phyloP scores from a whole-genome alignment of 2,113 vertebrate species.

The Sapayoa aenigma region DNA sequence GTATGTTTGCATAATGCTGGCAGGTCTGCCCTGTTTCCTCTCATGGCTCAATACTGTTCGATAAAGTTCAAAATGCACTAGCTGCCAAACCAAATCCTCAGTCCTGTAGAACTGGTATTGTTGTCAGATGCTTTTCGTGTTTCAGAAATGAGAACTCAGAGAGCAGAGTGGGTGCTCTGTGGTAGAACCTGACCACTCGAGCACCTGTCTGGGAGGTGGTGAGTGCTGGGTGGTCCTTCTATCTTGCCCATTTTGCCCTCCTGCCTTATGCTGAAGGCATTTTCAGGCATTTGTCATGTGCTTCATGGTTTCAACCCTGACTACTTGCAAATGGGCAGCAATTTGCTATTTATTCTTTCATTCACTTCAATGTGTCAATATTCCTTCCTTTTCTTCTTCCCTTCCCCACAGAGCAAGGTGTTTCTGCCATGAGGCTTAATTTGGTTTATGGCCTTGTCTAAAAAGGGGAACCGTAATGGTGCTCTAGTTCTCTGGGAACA shows the following conservation, averaged over 20 bases:
- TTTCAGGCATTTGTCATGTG: neutral
- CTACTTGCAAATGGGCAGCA: neutral
- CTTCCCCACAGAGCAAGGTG: neutral
- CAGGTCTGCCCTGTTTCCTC: neutral
- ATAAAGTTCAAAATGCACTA: neutral
- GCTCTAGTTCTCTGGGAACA: neutral
- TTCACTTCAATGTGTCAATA: neutral
- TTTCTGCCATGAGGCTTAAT: neutral
- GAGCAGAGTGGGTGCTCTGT: neutral
- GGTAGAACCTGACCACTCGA: neutral
- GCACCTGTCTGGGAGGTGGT: neutral
- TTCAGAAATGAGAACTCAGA: neutral
- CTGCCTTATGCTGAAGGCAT: neutral
- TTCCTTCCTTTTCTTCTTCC: neutral
- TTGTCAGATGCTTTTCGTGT: neutral
- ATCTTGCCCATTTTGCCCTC: neutral
- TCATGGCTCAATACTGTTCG: accelerated
- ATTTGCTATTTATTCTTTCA: neutral
- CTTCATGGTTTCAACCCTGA: neutral
- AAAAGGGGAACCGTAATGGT: neutral
- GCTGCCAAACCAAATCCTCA: neutral
- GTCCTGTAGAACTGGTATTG: neutral
- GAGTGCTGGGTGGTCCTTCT: neutral
- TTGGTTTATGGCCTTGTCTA: neutral
- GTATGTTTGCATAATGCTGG: neutral